Evolutionary conservation across 2,113 vertebrate species (phyloP).

Genomic region (Mesoclemmys tuberculata): DNA sequence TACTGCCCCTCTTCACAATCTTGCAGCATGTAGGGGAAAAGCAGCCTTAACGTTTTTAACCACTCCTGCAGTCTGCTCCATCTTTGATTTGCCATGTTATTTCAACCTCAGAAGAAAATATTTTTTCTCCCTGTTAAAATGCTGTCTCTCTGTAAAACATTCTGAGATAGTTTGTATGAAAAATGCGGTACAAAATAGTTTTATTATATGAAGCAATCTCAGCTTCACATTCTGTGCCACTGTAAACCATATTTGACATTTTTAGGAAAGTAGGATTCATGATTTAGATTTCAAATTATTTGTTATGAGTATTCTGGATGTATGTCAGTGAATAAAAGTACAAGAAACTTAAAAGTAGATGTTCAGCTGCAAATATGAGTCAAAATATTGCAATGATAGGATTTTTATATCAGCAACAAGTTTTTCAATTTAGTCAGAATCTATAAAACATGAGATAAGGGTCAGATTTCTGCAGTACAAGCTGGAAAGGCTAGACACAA

Average conservation of each 20-base stretch:
- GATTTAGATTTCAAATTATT: not conserved
- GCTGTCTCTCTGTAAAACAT: not conserved
- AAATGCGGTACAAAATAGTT: not conserved
- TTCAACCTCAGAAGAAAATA: not conserved
- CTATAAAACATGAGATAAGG: not conserved
- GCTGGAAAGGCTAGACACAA: slow-evolving; percentile 6
- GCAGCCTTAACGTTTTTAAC: not conserved
- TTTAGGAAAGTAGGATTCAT: not conserved
- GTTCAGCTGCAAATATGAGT: not conserved
- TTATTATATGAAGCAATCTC: not conserved
- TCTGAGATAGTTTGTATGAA: not conserved
- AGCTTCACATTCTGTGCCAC: not conserved
- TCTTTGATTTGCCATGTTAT: not conserved
- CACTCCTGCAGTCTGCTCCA: not conserved
- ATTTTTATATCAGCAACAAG: not conserved
- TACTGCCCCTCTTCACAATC: not conserved
- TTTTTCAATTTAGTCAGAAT: not conserved
- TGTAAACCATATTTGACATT: not conserved
- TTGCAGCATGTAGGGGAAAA: not conserved
- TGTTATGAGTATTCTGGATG: not conserved
- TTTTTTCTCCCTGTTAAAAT: not conserved
- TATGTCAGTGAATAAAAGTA: not conserved
- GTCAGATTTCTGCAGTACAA: not conserved
- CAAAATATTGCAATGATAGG: not conserved
- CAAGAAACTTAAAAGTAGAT: not conserved